Evolutionary conservation across 2,797 vertebrate genomes (phyloP).

Genomic region (Oceanodroma leucorhoa): DNA sequence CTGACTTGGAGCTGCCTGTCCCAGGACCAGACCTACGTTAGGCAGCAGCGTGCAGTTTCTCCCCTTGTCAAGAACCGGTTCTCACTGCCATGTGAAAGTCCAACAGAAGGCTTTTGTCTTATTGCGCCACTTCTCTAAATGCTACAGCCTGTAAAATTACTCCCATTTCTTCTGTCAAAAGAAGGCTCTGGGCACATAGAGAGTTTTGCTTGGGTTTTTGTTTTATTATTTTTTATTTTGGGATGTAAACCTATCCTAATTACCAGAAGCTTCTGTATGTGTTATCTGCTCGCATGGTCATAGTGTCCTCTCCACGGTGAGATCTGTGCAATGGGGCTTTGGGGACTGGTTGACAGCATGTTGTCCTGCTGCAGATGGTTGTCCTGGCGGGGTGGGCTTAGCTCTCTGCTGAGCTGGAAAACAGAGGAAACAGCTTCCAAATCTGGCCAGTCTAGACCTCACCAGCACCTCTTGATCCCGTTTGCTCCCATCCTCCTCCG

Average conservation of each 20-base stretch:
- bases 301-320: rapidly evolving
- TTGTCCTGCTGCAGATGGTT: not conserved
- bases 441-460: not conserved
- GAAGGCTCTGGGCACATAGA: not conserved
- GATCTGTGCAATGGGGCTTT: not conserved
- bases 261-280: not conserved
- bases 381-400: not conserved
- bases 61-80: not conserved
- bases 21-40: not conserved
- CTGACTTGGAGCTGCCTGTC: not conserved
- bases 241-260: not conserved
- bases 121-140: not conserved
- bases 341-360: not conserved
- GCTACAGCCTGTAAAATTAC: not conserved
- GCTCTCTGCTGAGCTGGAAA: not conserved
- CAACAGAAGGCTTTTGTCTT: not conserved
- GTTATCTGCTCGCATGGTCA: rapidly evolving
- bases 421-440: not conserved
- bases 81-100: not conserved
- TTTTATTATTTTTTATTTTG: not conserved
- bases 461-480: not conserved
- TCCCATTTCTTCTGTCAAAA: not conserved
- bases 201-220: not conserved
- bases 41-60: not conserved
- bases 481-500: not conserved